phyloP scores from a whole-genome alignment of 2,797 vertebrate species.

The Steatocranus sp. region DNA sequence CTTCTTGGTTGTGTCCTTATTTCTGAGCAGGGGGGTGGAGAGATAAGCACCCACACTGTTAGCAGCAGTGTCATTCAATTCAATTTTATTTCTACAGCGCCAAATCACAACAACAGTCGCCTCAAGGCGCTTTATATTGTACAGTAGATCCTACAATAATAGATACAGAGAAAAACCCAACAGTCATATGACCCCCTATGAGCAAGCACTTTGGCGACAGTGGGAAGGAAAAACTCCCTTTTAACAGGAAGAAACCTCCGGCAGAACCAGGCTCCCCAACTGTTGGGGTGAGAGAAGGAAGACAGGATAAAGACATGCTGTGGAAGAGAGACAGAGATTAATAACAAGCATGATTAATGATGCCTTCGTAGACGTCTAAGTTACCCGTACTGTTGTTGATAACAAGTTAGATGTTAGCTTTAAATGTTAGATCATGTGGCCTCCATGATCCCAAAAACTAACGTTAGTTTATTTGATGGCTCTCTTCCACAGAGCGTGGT shows the following conservation, averaged over 20 bases:
- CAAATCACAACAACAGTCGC: not conserved
- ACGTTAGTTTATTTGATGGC: not conserved
- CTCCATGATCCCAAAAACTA: not conserved
- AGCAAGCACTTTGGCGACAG: not conserved
- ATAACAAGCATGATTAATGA: rapidly evolving
- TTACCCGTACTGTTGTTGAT: not conserved
- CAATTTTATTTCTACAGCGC: not conserved
- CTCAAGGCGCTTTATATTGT: rapidly evolving
- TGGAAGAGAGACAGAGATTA: rapidly evolving
- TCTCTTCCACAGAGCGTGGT: not conserved
- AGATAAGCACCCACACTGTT: not conserved
- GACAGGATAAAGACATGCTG: not conserved
- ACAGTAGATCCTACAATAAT: rapidly evolving
- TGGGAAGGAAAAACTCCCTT: not conserved
- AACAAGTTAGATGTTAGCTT: not conserved
- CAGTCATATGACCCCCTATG: not conserved
- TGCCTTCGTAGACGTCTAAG: not conserved
- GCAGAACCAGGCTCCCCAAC: no score
- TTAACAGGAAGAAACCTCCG: no score
- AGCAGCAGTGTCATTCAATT: not conserved
- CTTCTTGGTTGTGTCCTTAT: not conserved
- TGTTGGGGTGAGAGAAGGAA: not conserved
- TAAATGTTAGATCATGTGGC: not conserved
- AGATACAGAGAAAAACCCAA: not conserved
- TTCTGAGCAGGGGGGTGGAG: not conserved